Evolutionary conservation across 2,113 vertebrate species (phyloP).

Genomic region (Corynorhinus townsendii): DNA sequence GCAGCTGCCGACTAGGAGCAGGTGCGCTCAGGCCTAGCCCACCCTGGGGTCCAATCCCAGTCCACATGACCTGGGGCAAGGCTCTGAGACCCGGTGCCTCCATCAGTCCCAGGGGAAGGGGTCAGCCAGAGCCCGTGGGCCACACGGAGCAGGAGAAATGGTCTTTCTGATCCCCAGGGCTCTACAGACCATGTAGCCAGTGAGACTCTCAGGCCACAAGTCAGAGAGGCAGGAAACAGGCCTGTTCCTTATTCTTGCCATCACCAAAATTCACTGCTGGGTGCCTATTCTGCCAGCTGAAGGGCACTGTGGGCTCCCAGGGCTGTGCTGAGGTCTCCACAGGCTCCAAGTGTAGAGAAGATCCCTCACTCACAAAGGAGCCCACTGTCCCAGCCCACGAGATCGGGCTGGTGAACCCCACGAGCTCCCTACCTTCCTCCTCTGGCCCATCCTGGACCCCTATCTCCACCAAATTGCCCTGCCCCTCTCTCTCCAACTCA

Average conservation of each 20-base stretch:
- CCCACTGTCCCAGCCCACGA: accelerated
- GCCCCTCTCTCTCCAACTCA: too few relatives aligned
- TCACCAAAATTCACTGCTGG: accelerated
- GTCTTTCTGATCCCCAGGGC: too few relatives aligned
- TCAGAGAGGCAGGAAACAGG: background rate
- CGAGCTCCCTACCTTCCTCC: too few relatives aligned
- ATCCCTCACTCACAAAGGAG: too few relatives aligned
- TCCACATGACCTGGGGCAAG: too few relatives aligned
- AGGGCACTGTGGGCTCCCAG: too few relatives aligned
- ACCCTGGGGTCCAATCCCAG: background rate
- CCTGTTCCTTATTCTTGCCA: background rate
- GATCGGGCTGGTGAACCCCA: background rate
- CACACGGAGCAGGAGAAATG: too few relatives aligned
- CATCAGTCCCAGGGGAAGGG: background rate
- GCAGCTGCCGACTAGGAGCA: background rate
- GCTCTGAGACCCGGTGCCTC: background rate
- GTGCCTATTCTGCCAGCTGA: background rate
- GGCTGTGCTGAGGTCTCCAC: background rate
- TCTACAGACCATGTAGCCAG: background rate
- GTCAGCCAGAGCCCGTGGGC: too few relatives aligned
- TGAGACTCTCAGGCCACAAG: background rate
- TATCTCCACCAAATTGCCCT: background rate
- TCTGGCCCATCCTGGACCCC: too few relatives aligned
- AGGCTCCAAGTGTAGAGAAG: background rate
- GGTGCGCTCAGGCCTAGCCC: background rate